Conservation (phyloP, 2,113 vertebrate genomes). For the Ceyx cyanopectus region DNA sequence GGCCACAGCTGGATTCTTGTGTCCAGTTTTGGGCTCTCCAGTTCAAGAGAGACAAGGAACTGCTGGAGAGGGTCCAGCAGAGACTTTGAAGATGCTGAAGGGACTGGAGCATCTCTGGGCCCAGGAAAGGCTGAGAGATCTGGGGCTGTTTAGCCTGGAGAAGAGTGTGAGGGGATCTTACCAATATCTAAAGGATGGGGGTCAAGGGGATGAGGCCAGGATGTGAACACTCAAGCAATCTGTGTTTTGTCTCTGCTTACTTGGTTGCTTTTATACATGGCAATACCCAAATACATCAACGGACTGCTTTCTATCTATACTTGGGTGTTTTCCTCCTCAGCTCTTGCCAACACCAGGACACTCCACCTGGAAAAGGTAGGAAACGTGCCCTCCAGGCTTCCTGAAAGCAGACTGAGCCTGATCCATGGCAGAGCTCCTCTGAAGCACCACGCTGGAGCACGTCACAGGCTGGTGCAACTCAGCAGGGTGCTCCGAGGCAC, state of each 20-base stretch:
- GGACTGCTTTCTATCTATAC: neutral
- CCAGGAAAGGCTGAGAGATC: neutral
- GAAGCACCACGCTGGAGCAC: neutral
- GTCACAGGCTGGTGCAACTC: neutral
- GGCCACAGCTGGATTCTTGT: neutral
- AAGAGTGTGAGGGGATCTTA: neutral
- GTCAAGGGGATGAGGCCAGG: neutral
- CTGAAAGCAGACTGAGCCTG: accelerated
- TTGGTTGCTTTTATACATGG: neutral
- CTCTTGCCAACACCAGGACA: neutral
- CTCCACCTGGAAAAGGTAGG: neutral
- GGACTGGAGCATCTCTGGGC: neutral
- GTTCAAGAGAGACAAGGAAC: neutral
- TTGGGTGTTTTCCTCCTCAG: neutral
- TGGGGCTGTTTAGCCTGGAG: neutral
- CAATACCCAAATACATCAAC: neutral
- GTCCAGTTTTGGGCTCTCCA: neutral
- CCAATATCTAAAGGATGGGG: neutral
- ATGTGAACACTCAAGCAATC: neutral
- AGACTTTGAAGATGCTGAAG: neutral
- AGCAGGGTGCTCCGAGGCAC: neutral
- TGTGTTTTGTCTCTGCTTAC: neutral
- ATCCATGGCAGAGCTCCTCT: neutral
- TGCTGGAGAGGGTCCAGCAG: neutral
- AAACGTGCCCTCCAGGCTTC: accelerated